Evolutionary conservation across 2,797 vertebrate genomes (phyloP).

Genomic region (Morelia viridis): DNA sequence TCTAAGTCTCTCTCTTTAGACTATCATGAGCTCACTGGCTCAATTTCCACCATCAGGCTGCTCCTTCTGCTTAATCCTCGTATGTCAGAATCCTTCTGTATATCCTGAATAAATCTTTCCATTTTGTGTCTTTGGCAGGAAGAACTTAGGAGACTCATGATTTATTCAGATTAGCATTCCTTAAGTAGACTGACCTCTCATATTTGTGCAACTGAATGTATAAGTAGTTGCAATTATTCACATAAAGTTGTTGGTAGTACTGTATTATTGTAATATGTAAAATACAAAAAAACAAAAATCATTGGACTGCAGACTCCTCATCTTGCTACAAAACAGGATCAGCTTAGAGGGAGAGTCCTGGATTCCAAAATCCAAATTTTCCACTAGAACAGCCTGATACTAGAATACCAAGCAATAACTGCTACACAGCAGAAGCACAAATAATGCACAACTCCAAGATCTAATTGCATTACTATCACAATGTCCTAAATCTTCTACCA

Average conservation of each 20-base stretch:
- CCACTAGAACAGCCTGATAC: neutral
- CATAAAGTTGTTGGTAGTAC: neutral
- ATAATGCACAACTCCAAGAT: constrained; percentile 33
- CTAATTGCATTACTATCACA: neutral
- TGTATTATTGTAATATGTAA: neutral
- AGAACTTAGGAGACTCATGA: constrained; percentile 19
- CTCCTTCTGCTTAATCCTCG: constrained; percentile 14
- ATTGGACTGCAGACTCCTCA: accelerated
- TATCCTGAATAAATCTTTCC: constrained; percentile 15
- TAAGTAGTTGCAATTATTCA: constrained; percentile 17
- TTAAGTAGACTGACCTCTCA: constrained; percentile 23
- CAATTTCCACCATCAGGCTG: neutral
- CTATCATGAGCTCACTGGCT: constrained; percentile 41
- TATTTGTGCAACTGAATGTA: neutral
- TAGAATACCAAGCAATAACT: constrained; percentile 16
- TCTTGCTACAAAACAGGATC: neutral
- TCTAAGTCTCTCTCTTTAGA: neutral
- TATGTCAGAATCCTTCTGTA: neutral
- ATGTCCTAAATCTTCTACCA: constrained; percentile 19
- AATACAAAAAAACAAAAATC: neutral
- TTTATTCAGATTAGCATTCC: constrained; percentile 17
- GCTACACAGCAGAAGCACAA: constrained; percentile 13
- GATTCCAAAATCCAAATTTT: neutral
- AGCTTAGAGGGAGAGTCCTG: neutral
- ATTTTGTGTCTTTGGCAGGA: constrained; percentile 31